phyloP scores from a whole-genome alignment of 53 echinoderm and acorn worm species.

The Mesocentrotus franciscanus region DNA sequence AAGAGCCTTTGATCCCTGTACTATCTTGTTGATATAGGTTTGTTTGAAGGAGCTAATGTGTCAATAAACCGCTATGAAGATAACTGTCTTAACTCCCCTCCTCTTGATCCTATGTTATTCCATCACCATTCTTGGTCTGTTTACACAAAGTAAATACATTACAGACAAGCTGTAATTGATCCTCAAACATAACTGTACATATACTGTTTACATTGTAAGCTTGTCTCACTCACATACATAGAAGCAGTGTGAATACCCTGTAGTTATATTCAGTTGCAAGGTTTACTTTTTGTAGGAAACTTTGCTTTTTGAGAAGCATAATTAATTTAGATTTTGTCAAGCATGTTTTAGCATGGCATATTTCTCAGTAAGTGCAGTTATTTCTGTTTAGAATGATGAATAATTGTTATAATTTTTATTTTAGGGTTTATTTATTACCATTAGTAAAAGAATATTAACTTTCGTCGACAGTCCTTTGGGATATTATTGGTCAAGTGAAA shows the following conservation, averaged over 20 bases:
- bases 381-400: too few relatives aligned
- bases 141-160: constrained; percentile 4
- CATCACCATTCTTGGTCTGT: background rate
- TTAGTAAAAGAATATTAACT: too few relatives aligned
- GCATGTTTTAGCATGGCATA: too few relatives aligned
- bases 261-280: background rate
- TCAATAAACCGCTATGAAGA: constrained; percentile 17
- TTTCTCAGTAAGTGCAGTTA: too few relatives aligned
- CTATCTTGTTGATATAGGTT: background rate
- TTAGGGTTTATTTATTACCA: too few relatives aligned
- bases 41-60: background rate
- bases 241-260: background rate
- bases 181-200: constrained; percentile 27
- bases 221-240: background rate
- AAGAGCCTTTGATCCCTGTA: background rate
- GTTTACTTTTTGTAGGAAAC: background rate
- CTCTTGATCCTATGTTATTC: constrained; percentile 1
- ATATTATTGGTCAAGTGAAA: too few relatives aligned
- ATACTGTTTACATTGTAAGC: background rate
- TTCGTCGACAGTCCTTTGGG: too few relatives aligned
- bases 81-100: background rate
- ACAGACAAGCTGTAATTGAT: background rate
- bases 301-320: too few relatives aligned
- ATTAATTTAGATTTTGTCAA: too few relatives aligned
- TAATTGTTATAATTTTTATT: too few relatives aligned